These are phyloP conservation scores for Pipistrellus pipistrellus DNA, from an alignment of 2,797 vertebrate species.

Conservation along the genomic window DNA sequence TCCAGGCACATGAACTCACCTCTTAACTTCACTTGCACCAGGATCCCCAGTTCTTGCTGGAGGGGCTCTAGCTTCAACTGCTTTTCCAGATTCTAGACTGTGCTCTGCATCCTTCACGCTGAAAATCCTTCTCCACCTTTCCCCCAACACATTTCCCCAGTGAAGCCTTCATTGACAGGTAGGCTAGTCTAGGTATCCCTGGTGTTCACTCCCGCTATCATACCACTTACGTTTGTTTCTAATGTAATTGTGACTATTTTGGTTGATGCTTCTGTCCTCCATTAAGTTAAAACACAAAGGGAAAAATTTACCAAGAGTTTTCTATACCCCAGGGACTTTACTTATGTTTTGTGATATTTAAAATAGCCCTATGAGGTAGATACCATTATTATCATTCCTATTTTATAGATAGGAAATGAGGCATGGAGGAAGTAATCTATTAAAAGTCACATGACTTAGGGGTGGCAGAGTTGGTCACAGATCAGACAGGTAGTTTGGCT, in stretches of 20 bases:
- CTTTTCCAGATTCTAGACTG: neutral
- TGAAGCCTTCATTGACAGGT: neutral
- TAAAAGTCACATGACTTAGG: neutral
- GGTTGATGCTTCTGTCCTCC: neutral
- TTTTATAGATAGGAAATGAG: constrained; percentile 1
- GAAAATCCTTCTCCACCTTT: too few species aligned
- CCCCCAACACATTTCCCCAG: neutral
- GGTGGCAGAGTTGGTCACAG: neutral
- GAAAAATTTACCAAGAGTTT: neutral
- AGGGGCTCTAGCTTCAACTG: neutral
- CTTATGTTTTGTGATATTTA: neutral
- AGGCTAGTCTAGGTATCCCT: neutral
- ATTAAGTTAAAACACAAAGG: neutral
- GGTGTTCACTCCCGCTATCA: neutral
- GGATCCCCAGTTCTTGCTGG: neutral
- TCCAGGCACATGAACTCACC: neutral
- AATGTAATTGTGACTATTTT: neutral
- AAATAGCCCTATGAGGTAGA: neutral
- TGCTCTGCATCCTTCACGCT: neutral
- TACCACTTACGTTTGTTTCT: neutral
- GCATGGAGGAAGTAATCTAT: neutral
- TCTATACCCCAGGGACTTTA: neutral
- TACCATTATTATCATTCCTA: neutral
- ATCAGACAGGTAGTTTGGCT: neutral
- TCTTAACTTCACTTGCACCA: neutral